These are phyloP conservation scores for Hypsibius dujardini DNA, from an alignment of 1,140 invertebrate genomes.

Conservation along the genomic window DNA sequence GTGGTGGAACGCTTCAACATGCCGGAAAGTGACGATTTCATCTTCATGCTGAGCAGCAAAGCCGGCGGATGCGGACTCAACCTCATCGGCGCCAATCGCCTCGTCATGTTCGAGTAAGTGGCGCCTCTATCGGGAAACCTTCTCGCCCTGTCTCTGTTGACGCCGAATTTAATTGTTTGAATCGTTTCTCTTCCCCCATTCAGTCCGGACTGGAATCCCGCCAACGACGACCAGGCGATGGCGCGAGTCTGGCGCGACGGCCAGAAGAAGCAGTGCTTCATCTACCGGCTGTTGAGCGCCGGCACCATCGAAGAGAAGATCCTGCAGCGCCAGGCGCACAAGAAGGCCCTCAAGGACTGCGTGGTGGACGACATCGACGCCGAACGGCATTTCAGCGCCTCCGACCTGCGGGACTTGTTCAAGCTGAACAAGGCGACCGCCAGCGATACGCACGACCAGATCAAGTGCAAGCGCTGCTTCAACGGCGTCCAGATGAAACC, in stretches of 20 bases:
- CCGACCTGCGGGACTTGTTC: conserved; percentile 82
- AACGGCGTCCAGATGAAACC: conserved; percentile 73
- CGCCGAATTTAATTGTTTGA: too few relatives aligned
- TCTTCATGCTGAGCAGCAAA: conserved; percentile 98
- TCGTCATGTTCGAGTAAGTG: conserved; percentile 99
- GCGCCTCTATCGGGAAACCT: too few relatives aligned
- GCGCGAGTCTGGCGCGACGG: conserved; percentile 97
- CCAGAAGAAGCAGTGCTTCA: conserved; percentile 93
- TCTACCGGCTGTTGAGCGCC: conserved; percentile 71
- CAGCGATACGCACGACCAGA: conserved; percentile 89
- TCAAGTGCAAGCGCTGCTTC: conserved; percentile 83
- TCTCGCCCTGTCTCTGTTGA: too few relatives aligned
- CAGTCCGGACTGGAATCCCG: conserved; percentile 99
- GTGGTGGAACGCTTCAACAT: conserved; percentile 89
- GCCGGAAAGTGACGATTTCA: conserved; percentile 57
- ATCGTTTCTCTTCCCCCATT: too few relatives aligned
- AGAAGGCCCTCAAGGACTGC: conserved; percentile 90
- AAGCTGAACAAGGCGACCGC: conserved; percentile 62
- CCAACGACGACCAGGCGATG: conserved; percentile 99
- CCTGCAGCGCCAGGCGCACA: conserved; percentile 93
- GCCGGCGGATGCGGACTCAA: conserved; percentile 89
- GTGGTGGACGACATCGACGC: conserved; percentile 97
- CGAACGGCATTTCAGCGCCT: conserved; percentile 76
- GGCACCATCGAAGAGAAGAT: conserved; percentile 96
- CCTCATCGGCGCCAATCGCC: conserved; percentile 72